Percentiles rank a stretch among this genome's conserved stretches.
Evolutionary conservation across 1,140 invertebrate genomes (phyloP).

Genomic region (Calephelis nemesis): DNA sequence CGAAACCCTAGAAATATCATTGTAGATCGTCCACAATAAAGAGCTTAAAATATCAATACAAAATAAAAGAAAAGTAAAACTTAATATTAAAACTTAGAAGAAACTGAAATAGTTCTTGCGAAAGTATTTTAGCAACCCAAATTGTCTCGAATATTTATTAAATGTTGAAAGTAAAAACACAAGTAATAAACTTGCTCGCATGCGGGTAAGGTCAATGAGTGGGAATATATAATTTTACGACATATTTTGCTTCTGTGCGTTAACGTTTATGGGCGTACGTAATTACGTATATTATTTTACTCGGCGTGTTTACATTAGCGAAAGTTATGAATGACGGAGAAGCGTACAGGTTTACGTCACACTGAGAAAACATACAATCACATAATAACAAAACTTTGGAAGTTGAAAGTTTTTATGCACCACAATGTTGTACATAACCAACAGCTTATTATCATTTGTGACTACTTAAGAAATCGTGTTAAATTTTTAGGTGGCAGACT

Average conservation of each 20-base stretch:
- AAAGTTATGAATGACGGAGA: too few relatives aligned
- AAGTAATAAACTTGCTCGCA: constrained; percentile 11
- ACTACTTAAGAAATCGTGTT: too few relatives aligned
- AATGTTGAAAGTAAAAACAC: neutral
- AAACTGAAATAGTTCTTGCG: neutral
- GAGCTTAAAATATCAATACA: neutral
- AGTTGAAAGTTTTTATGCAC: too few relatives aligned
- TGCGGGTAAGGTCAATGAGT: constrained; percentile 1
- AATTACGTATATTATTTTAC: neutral
- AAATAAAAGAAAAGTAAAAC: neutral
- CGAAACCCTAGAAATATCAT: too few relatives aligned
- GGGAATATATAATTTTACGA: constrained; percentile 4
- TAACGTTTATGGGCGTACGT: constrained; percentile 4
- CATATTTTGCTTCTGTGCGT: constrained; percentile 4
- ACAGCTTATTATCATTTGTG: too few relatives aligned
- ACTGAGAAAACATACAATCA: too few relatives aligned
- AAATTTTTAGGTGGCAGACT: too few relatives aligned
- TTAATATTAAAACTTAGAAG: neutral
- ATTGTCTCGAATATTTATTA: constrained; percentile 7
- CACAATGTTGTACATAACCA: too few relatives aligned
- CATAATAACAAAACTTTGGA: too few relatives aligned
- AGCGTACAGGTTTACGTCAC: too few relatives aligned
- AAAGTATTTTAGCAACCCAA: neutral
- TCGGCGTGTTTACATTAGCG: too few relatives aligned
- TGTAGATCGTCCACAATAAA: too few relatives aligned